Base-by-base conservation (phyloP, 1,140 invertebrate species). In the Brachionus asplanchnoidis region DNA sequence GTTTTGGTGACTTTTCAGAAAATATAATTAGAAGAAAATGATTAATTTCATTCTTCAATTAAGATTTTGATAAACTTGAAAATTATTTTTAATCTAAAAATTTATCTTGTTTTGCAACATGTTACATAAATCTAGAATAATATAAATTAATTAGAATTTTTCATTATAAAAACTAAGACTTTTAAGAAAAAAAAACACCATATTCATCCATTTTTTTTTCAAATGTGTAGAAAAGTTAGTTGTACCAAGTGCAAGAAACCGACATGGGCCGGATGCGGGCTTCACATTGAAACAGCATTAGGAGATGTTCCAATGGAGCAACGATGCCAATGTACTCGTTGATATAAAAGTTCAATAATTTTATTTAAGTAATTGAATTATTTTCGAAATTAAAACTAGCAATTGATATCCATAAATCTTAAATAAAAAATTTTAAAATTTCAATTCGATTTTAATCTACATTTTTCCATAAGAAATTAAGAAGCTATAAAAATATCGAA, bases 221-320 rank as follows among this genome's bases (percentile, higher is more conserved):
- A 68, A 84, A 84, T 84, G 84, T 84, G 84, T 66, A 12, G 23
- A 26, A 84, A 78, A 84, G 84, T 75, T 32, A 73, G 14, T 3
- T 84, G 84, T 26, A 12, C 9, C 1, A 84, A 84, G 66, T 84
- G 84, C 44, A 50, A 60, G 9, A 84, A 84, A 44, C 70, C 68
- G 26, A 84, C 84, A 9, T 84, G 84, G 84, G 44, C 20, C 17
- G 84, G 84, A 2, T 84, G 84, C 66, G 84, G 84, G 12, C 28
- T 56, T 36, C 84, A 84, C 50, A 42, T 84, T 36, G 84, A 84
- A 28, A 23, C 60, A 17, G 80, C 80, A 0, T 84, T 84, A 28
- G 23, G 36, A 28, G 80, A 42, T n/a, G 60, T 84, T 32, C 80
- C 80, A 28, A 12, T 56, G 3, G 60, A 84, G 5, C 40, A 84